phyloP scores from a whole-genome alignment of 2,888 invertebrate species.

The Drosophila testacea region DNA sequence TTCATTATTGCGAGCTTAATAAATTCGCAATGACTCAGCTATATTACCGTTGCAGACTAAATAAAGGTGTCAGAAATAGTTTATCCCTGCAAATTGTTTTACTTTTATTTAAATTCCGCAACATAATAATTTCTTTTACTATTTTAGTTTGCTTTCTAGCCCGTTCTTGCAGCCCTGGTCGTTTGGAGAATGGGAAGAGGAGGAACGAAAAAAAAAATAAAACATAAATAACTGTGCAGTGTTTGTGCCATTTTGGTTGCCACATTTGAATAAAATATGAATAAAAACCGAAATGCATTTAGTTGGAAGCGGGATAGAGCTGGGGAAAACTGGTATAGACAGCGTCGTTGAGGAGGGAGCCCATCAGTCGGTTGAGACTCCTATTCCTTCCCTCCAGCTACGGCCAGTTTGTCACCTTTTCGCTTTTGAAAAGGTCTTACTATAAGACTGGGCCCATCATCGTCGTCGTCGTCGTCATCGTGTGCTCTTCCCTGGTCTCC shows the following conservation, averaged over 20 bases:
- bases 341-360: background rate
- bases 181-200: conserved; percentile 17
- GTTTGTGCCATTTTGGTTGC: conserved; percentile 79
- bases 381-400: conserved; percentile 6
- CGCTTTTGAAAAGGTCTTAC: conserved; percentile 62
- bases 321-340: conserved; percentile 4
- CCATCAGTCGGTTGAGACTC: conserved; percentile 17
- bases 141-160: conserved; percentile 12
- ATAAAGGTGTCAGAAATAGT: conserved; percentile 8
- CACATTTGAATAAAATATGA: conserved; percentile 81
- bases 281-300: conserved; percentile 80
- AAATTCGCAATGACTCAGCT: background rate
- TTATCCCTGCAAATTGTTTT: conserved; percentile 18
- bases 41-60: background rate
- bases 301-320: conserved; percentile 39
- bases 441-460: conserved; percentile 24
- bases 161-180: conserved; percentile 47
- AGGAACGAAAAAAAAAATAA: conserved; percentile 30
- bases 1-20: background rate
- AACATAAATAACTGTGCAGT: conserved; percentile 77
- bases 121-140: background rate
- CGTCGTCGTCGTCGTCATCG: conserved; percentile 14
- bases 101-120: conserved; percentile 29
- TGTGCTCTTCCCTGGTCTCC: conserved; percentile 12
- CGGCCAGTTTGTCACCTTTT: conserved; percentile 77